These are phyloP conservation scores for Sinhomidia bicolor DNA, from an alignment of 2,888 invertebrate genomes.

Conservation along the genomic window DNA sequence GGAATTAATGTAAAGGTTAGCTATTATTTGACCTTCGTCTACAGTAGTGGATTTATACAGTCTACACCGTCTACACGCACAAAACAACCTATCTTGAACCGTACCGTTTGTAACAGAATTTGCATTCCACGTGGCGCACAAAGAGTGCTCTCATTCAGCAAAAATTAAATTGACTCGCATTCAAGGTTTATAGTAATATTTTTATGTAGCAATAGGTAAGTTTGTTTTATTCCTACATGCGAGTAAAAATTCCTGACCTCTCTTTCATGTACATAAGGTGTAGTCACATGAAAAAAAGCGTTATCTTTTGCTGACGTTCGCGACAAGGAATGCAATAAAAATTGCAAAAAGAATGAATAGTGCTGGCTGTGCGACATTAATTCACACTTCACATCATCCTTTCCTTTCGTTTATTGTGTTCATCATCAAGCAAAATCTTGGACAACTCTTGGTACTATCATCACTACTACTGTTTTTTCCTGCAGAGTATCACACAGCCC, in stretches of 20 bases:
- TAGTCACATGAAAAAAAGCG: background rate
- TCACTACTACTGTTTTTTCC: background rate
- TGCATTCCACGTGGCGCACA: background rate
- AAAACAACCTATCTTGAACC: too few species aligned
- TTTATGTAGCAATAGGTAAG: background rate
- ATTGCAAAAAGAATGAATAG: background rate
- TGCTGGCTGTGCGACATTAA: slow-evolving; percentile 9
- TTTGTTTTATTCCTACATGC: background rate
- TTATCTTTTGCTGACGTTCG: slow-evolving; percentile 37
- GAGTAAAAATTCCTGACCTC: background rate
- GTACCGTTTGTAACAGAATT: background rate
- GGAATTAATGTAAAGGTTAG: too few species aligned
- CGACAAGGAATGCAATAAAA: slow-evolving; percentile 41
- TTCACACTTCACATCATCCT: slow-evolving; percentile 18
- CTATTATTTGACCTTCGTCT: too few species aligned
- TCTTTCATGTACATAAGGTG: background rate
- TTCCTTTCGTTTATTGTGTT: background rate
- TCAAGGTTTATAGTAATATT: background rate
- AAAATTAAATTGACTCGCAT: background rate
- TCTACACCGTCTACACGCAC: too few species aligned
- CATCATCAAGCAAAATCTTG: background rate
- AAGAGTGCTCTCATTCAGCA: background rate
- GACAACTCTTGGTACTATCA: background rate
- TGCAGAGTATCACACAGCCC: too few species aligned
- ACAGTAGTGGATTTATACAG: too few species aligned